Percentiles rank a stretch among this genome's conserved stretches.
phyloP scores from a whole-genome alignment of 37 sponge, comb jelly and placozoan species.

The Halichondria panicea region DNA sequence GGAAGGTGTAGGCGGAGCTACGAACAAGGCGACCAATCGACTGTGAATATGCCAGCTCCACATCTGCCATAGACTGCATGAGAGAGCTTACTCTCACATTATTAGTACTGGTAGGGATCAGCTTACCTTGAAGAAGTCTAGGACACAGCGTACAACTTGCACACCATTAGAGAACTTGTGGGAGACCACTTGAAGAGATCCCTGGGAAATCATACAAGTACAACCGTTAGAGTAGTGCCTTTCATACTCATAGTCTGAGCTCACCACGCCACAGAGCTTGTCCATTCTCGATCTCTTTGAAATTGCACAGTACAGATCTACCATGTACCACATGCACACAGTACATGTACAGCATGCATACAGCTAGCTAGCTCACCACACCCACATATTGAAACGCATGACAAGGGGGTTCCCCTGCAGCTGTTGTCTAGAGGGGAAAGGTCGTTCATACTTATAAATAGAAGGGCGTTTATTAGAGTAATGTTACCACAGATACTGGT shows the following conservation, averaged over 20 bases:
- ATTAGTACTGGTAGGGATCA: not conserved
- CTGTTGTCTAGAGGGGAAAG: slow-evolving; percentile 20
- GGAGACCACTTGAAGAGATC: slow-evolving; percentile 50
- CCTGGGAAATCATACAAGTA: slow-evolving; percentile 27
- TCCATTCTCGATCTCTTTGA: too few relatives aligned
- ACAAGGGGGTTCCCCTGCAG: too few relatives aligned
- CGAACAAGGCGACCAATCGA: slow-evolving; percentile 54
- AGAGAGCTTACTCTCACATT: not conserved
- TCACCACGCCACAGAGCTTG: slow-evolving; percentile 45
- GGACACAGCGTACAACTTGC: slow-evolving; percentile 72
- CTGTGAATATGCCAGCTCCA: slow-evolving; percentile 64
- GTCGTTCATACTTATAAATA: not conserved
- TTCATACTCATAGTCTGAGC: not conserved
- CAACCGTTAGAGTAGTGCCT: not conserved
- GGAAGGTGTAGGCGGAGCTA: slow-evolving; percentile 71
- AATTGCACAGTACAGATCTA: too few relatives aligned
- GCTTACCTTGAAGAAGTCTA: slow-evolving; percentile 78
- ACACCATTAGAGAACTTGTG: slow-evolving; percentile 73
- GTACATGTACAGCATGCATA: not conserved
- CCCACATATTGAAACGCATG: not conserved
- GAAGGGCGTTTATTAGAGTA: not conserved
- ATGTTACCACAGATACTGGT: too few relatives aligned
- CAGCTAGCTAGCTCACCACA: not conserved
- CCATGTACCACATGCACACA: too few relatives aligned
- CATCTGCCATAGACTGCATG: slow-evolving; percentile 61